A percentile compares a stretch with the other conserved stretches of the same genome.
Evolutionary conservation across 2,888 invertebrate genomes (phyloP).

Genomic region (Heliconius cydno): DNA sequence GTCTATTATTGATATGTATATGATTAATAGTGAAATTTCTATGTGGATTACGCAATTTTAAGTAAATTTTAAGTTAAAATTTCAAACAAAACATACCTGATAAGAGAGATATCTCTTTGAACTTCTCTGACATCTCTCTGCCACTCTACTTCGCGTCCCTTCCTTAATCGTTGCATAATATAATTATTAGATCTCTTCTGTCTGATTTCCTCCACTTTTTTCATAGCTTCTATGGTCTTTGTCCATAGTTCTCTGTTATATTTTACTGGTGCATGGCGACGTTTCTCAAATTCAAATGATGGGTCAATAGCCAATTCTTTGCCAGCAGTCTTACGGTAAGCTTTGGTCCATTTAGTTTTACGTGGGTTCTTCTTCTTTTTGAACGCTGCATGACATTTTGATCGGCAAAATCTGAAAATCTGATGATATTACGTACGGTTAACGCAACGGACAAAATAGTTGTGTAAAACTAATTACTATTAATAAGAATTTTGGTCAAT

Average conservation of each 20-base stretch:
- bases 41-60: no score
- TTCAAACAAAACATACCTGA: constrained; percentile 70
- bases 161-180: constrained; percentile 94
- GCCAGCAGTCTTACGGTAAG: constrained; percentile 96
- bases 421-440: constrained; percentile 64
- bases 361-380: constrained; percentile 99
- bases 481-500: constrained; percentile 17
- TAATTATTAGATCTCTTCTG: constrained; percentile 92
- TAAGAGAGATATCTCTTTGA: constrained; percentile 87
- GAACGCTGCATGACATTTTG: constrained; percentile 98
- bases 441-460: constrained; percentile 41
- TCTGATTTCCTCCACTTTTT: constrained; percentile 92
- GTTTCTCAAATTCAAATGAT: constrained; percentile 97
- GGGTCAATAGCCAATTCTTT: constrained; percentile 98
- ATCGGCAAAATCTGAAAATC: constrained; percentile 98
- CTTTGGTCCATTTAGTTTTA: constrained; percentile 99
- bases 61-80: background rate
- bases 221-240: constrained; percentile 95
- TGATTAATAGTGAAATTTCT: no score
- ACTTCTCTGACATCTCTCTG: constrained; percentile 94
- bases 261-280: constrained; percentile 95
- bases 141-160: constrained; percentile 94
- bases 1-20: no score
- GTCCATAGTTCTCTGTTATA: constrained; percentile 96
- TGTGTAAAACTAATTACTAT: background rate